Evolutionary conservation across 2,888 invertebrate species (phyloP), one percentile per base, ranked within the genome.

Genomic region (Piscicola geometra): DNA sequence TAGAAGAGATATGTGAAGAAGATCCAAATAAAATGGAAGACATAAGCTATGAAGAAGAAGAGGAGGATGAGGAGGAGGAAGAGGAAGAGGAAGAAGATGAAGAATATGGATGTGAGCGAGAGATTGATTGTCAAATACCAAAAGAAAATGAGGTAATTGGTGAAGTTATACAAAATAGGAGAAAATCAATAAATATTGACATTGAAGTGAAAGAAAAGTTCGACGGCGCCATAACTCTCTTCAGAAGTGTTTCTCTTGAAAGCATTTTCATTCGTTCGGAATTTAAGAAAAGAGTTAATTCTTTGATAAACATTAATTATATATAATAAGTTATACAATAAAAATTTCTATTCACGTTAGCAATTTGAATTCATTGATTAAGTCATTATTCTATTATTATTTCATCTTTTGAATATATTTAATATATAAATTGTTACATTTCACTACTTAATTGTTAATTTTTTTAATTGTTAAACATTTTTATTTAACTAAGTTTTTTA

Each of bases 31-130:
- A 9, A 21, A 25, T 69, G 3, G 47, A 32, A 30, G 18, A 28
- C 3, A 3, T 21, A 1, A 18, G 0, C 1, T 25, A 73, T 21
- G 64, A 73, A 2, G 73, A 33, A 3, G 73, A 73, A 18, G 36
- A 28, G 15, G 50, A 52, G 47, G 30, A 52, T 12, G 56, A 56
- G 1, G 56, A 71, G 3, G 71, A 50, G 21, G 5, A 30, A 2
- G 25, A 56, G 15, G 18, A 56, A 30, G n/a, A 71, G 32, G 56
- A 56, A 18, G n/a, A 71, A 50, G 18, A 71, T 12, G 56, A 71
- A n/a, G 36, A 30, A 21, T 25, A 30, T 3, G 32, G 21, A 64
- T 5, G 21, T 3, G 25, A 28, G 25, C 5, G 21, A n/a, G 64
- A 71, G 12, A 33, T 9, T 25, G 50, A 1, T 18, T 2, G 52